phyloP scores from a whole-genome alignment of 2,797 vertebrate species.

The Hipposideros larvatus region DNA sequence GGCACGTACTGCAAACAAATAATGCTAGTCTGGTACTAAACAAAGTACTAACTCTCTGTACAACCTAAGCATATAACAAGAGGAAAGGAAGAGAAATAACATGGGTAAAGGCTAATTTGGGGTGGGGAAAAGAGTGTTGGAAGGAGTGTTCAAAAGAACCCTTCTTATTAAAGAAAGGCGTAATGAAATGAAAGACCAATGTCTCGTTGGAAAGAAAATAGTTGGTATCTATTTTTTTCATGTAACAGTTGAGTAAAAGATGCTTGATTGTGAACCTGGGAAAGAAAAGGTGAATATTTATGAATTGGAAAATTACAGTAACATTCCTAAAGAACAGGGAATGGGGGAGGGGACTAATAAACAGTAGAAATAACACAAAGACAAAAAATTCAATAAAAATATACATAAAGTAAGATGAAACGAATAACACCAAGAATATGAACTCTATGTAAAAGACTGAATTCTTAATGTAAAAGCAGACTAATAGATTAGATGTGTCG shows the following conservation, averaged over 20 bases:
- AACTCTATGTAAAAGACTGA: neutral
- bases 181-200: neutral
- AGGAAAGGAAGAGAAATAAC: neutral
- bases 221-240: neutral
- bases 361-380: slow-evolving; percentile 1
- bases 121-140: neutral
- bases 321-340: neutral
- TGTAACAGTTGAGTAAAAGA: slow-evolving; percentile 18
- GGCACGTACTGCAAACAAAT: neutral
- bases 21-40: neutral
- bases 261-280: neutral
- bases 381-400: neutral
- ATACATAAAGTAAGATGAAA: neutral
- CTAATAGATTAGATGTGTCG: neutral
- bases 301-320: neutral
- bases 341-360: neutral
- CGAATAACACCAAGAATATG: neutral
- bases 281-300: neutral
- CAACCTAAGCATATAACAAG: neutral
- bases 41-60: neutral
- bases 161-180: neutral
- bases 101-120: neutral
- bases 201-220: neutral
- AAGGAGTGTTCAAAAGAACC: neutral
- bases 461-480: neutral